Evolutionary conservation across 2,797 vertebrate genomes (phyloP).

Genomic region (Paguma larvata): DNA sequence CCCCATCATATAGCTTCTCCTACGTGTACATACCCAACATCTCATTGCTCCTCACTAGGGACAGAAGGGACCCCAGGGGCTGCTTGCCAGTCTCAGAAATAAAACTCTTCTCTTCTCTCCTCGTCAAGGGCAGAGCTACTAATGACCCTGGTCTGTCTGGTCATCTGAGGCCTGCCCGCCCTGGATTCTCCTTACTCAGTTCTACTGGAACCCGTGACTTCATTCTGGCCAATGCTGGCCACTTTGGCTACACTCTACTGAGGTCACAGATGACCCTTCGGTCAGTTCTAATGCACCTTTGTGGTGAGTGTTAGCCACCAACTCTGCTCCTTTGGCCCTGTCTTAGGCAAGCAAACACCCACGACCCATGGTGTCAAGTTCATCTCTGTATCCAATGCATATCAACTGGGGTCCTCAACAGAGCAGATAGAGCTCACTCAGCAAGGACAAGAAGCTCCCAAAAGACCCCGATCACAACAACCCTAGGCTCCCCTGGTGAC

Average conservation of each 20-base stretch:
- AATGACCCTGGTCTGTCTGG: fast-evolving
- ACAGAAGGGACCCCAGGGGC: too few relatives aligned
- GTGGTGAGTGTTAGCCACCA: fast-evolving
- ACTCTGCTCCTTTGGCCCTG: neutral
- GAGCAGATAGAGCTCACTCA: neutral
- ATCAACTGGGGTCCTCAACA: fast-evolving
- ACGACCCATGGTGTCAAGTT: fast-evolving
- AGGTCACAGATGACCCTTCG: neutral
- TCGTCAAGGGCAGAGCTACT: fast-evolving
- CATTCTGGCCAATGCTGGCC: too few relatives aligned
- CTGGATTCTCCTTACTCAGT: neutral
- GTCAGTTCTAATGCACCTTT: neutral
- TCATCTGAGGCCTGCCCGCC: fast-evolving
- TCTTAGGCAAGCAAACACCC: neutral
- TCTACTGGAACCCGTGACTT: neutral
- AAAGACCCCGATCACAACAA: neutral
- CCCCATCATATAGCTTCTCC: too few relatives aligned
- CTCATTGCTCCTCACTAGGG: neutral
- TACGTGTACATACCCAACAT: too few relatives aligned
- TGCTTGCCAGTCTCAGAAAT: neutral
- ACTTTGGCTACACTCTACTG: neutral
- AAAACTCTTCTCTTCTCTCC: neutral
- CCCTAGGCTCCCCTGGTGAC: fast-evolving
- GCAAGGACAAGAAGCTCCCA: neutral
- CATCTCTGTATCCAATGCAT: neutral